Percentiles rank a stretch among this genome's conserved stretches.
Conservation (phyloP, 2,888 invertebrate genomes). For the Psylliodes chrysocephalus region DNA sequence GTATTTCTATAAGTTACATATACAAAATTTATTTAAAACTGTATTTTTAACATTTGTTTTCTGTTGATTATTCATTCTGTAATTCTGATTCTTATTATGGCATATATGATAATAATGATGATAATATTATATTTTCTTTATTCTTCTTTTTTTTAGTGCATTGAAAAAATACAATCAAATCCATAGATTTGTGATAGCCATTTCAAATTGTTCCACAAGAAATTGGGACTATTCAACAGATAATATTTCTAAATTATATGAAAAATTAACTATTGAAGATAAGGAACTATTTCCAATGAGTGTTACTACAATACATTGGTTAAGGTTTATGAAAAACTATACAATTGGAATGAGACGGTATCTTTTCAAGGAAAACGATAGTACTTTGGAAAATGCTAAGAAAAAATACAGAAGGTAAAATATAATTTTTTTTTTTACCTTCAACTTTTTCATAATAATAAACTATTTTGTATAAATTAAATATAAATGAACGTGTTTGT, state of each 20-base stretch:
- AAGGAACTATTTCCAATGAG: slow-evolving; percentile 77
- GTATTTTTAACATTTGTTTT: too few relatives aligned
- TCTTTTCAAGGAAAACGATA: slow-evolving; percentile 80
- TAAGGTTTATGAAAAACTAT: slow-evolving; percentile 74
- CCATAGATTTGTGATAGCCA: slow-evolving; percentile 77
- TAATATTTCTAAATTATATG: slow-evolving; percentile 72
- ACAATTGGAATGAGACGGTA: slow-evolving; percentile 79
- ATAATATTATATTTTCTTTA: too few relatives aligned
- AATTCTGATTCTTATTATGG: too few relatives aligned
- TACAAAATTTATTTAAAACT: too few relatives aligned
- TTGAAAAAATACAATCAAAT: slow-evolving; percentile 82
- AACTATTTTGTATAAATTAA: too few relatives aligned
- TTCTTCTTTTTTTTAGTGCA: slow-evolving; percentile 74
- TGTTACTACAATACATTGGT: slow-evolving; percentile 78
- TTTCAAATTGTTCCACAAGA: slow-evolving; percentile 78
- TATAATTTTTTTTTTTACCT: too few relatives aligned
- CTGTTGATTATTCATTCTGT: too few relatives aligned
- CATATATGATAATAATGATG: too few relatives aligned
- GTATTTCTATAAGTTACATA: too few relatives aligned
- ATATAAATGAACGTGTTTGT: too few relatives aligned
- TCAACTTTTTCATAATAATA: too few relatives aligned
- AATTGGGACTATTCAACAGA: slow-evolving; percentile 77
- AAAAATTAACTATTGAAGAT: slow-evolving; percentile 64
- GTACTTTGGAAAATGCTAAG: slow-evolving; percentile 64
- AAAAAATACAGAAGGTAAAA: slow-evolving; percentile 41